Base-by-base conservation (phyloP, 1,140 invertebrate species). In the Cyclina sinensis region DNA sequence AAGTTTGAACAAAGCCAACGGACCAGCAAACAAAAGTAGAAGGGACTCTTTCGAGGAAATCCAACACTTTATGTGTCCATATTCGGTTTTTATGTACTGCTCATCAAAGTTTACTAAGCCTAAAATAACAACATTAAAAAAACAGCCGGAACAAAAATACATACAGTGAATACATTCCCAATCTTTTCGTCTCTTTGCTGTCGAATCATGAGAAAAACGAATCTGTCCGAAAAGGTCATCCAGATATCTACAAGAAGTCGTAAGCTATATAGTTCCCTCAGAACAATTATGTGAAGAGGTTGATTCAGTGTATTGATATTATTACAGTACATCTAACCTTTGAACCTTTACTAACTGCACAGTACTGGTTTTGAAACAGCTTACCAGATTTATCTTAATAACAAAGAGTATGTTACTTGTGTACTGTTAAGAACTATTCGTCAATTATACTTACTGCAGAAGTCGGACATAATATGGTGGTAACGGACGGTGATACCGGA, bases 211-310 rank as follows among this genome's bases (percentile, higher is more conserved):
- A n/a, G 86, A 43, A 76, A 68, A 39, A 89, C 54, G 51, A 89
- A 90, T 16, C 35, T 73, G 39, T 89, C 86, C 7, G 92, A 88
- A 93, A 96, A 96, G 4, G 98, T 98, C 35, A 95, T 93, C 94
- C 96, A 97, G 18, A 62, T 39, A 18, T 81, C 54, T 5, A 62
- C 59, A 30, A 81, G 51, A 35, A 81, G 11, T 43, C 59, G 3
- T 21, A 39, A 65, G 27, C 48, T 43, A 35, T 81, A 81, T 4
- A 43, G 16, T n/a, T 32, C 37, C 18, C 7, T 81, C 48, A 16
- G 48, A 7, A 1, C 24, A 27, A 0, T 27, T 32, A 2, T 46
- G 21, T 4, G 30, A n/a, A 2, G 39, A n/a, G 14, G 16, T 3
- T n/a, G 2, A 39, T 5, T 21, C 3, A 35, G 21, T 7, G 27